A percentile compares a stretch with the other conserved stretches of the same genome.
Conservation (phyloP, 2,113 vertebrate genomes). For the Psettodes erumei region DNA sequence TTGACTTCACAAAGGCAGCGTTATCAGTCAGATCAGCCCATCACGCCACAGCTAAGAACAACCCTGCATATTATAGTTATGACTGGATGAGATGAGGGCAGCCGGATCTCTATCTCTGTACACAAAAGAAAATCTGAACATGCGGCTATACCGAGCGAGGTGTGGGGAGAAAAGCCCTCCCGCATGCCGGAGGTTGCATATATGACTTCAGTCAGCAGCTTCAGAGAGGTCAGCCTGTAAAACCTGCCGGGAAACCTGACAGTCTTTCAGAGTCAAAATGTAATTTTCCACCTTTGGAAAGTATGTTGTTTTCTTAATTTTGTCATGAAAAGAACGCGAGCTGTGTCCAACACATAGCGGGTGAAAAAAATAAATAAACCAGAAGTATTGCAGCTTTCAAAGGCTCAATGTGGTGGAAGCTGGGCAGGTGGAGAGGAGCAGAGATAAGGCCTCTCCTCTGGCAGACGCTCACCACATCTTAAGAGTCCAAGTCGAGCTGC, state of each 20-base stretch:
- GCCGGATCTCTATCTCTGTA: constrained; percentile 1
- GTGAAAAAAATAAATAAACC: no score
- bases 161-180: background rate
- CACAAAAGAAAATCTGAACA: background rate
- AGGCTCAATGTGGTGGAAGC: no score
- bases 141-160: background rate
- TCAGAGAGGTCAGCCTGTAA: background rate
- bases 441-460: constrained; percentile 21
- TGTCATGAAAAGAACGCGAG: no score
- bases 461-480: constrained; percentile 29
- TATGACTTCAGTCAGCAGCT: background rate
- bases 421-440: background rate
- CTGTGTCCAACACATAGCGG: no score
- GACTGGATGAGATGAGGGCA: constrained; percentile 2
- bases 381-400: no score
- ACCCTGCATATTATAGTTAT: constrained; percentile 8
- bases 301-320: no score
- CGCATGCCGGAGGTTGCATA: background rate
- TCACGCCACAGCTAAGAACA: background rate
- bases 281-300: no score
- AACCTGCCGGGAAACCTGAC: constrained; percentile 7
- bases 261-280: no score
- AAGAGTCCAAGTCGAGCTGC: constrained; percentile 24
- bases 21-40: constrained; percentile 18
- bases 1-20: background rate